These are phyloP conservation scores for Phoeniculus purpureus DNA, from an alignment of 2,797 vertebrate genomes.

Conservation along the genomic window DNA sequence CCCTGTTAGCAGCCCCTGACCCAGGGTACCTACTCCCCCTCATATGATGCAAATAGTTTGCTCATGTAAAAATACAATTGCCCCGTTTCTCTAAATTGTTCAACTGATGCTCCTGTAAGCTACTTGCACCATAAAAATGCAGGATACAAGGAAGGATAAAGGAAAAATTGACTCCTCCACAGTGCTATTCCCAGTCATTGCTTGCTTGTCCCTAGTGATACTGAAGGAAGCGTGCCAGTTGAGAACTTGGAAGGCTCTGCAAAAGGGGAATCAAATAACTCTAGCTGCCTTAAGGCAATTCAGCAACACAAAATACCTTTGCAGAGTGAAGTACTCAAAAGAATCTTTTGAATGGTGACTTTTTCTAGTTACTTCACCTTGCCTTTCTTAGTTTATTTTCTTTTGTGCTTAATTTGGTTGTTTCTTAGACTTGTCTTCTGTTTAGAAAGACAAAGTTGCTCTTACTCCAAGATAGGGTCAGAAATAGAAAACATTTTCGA, in stretches of 20 bases:
- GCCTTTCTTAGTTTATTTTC: neutral
- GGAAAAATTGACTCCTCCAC: neutral
- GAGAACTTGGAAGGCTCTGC: neutral
- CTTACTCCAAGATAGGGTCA: neutral
- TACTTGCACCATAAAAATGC: neutral
- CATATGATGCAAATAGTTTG: neutral
- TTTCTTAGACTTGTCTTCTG: neutral
- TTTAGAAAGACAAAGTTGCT: neutral
- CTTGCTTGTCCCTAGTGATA: accelerated
- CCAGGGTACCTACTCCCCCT: neutral
- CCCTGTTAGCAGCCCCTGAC: neutral
- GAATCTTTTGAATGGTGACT: neutral
- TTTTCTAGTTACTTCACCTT: neutral
- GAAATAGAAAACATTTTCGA: neutral
- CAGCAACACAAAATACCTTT: neutral
- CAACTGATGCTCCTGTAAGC: neutral
- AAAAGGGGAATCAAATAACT: neutral
- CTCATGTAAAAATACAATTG: accelerated
- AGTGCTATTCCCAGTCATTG: accelerated
- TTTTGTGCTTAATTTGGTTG: neutral
- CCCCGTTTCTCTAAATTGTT: neutral
- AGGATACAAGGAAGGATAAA: neutral
- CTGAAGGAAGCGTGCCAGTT: neutral
- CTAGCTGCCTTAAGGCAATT: neutral
- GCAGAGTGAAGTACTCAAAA: neutral